phyloP scores from a whole-genome alignment of 1,140 invertebrate genomes.

The Achroia grisella region DNA sequence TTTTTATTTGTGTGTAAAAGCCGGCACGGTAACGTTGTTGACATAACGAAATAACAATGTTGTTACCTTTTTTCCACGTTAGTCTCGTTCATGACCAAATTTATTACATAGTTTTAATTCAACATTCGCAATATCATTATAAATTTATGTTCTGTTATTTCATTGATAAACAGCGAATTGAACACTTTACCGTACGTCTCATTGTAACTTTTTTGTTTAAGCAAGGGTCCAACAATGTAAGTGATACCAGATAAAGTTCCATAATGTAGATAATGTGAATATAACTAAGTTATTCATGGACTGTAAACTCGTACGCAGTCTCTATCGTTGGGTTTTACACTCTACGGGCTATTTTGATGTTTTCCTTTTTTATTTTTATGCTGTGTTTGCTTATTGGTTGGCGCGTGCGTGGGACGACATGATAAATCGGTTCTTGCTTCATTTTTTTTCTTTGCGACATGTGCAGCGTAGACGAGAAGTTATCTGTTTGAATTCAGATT shows the following conservation, averaged over 20 bases:
- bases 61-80: no score
- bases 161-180: conserved; percentile 30
- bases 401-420: conserved; percentile 63
- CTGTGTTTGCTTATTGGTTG: conserved; percentile 53
- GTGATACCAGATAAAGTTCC: conserved; percentile 62
- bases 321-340: conserved; percentile 70
- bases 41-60: background rate
- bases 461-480: conserved; percentile 56
- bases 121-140: no score
- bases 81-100: no score
- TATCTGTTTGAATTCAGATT: conserved; percentile 44
- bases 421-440: conserved; percentile 64
- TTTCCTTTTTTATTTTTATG: conserved; percentile 47
- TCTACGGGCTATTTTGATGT: conserved; percentile 52
- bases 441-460: conserved; percentile 54
- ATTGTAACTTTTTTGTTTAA: conserved; percentile 30
- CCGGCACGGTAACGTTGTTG: background rate
- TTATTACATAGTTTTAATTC: no score
- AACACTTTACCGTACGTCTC: conserved; percentile 21
- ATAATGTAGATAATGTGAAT: conserved; percentile 71
- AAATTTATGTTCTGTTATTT: background rate
- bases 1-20: background rate
- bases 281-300: conserved; percentile 68
- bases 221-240: conserved; percentile 42
- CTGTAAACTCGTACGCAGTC: conserved; percentile 41